Base-by-base conservation (phyloP, 2,113 vertebrate genomes). In the Sminthopsis crassicaudata region DNA sequence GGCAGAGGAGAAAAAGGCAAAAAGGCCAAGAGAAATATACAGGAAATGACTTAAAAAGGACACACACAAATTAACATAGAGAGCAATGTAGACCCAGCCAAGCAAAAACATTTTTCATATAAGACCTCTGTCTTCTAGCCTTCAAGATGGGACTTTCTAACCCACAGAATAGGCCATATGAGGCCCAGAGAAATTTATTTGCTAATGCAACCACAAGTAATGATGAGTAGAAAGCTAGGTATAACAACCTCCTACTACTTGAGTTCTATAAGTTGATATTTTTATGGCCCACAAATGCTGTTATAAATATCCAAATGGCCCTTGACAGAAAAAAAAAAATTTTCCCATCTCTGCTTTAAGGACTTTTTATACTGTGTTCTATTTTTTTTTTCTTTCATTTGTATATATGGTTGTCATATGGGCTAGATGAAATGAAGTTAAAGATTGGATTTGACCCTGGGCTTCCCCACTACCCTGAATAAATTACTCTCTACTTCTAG, bases 371-470 rank as follows among this genome's bases (percentile, higher is more conserved):
- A 76, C 36, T 76, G 30, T n/a, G 36, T 76, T n/a, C 16, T 76
- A 76, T n/a, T 76, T 76, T n/a, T n/a, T 19, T 76, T 76, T 8
- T n/a, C n/a, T n/a, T 76, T n/a, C 19, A n/a, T 76, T 36, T 76
- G 16, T n/a, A 76, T 76, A 76, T n/a, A 36, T 67, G 55, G 60
- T 67, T 67, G 8, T 67, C 42, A 3, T 27, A 90, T 0, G 53
- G 23, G 8, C 51, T 94, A 94, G 23, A 60, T 76, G 55, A 95
- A 76, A 94, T 57, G n/a, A 54, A 92, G 23, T 88, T 76, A 12
- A 91, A 9, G 8, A 14, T 0, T 88, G 3, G 5, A 89, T 30
- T 95, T 42, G 54, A 9, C 46, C 12, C 48, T 57, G 90, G 76
- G 16, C 55, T 92, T 36, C 91, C 91, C 46, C 52, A 95, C 67